Evolutionary conservation across 1,140 invertebrate species (phyloP), one percentile per base, ranked within the genome.

Genomic region (Brachionus rotundiformis): DNA sequence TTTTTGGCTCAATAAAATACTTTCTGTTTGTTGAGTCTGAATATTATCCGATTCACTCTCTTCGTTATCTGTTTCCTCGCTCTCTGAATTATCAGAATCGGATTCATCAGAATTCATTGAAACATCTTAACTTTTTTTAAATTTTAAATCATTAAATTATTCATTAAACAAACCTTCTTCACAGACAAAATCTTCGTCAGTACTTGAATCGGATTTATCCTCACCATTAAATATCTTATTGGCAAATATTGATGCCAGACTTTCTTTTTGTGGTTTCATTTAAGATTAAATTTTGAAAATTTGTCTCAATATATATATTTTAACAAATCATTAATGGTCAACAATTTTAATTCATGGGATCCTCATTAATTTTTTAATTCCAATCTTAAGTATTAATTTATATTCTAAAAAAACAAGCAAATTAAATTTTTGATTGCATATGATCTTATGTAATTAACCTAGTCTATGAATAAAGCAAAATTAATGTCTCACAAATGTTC

Each of bases 181-280:
- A n/a, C 63, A 68, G 63, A 73, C 68, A 73, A 73, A 73, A 44
- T 73, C 68, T 13, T 73, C 68, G 68, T 73, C 68, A 44, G 19
- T 44, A 44, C 68, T 73, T 0, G 68, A 73, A 7, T 68, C 63
- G 63, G 63, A 33, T 31, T 31, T n/a, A 68, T 68, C 63, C 16
- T 33, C 31, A 68, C 63, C 63, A 36, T 68, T 68, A 6, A 68
- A 19, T 13, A 68, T 2, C 36, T 68, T 33, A 36, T 13, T 19
- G 33, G 63, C 63, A 68, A 68, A 68, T 16, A 19, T 33, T 19
- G 63, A 33, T 6, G 16, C 31, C 16, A 68, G 63, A 31, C 63
- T 68, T 36, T 31, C n/a, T 33, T 36, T 68, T 68, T 68, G 63
- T n/a, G 63, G 29, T n/a, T 23, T 68, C 63, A 68, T 68, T 68